Evolutionary conservation across 2,113 vertebrate genomes (phyloP).

Genomic region (Microcebus lehilahytsara): DNA sequence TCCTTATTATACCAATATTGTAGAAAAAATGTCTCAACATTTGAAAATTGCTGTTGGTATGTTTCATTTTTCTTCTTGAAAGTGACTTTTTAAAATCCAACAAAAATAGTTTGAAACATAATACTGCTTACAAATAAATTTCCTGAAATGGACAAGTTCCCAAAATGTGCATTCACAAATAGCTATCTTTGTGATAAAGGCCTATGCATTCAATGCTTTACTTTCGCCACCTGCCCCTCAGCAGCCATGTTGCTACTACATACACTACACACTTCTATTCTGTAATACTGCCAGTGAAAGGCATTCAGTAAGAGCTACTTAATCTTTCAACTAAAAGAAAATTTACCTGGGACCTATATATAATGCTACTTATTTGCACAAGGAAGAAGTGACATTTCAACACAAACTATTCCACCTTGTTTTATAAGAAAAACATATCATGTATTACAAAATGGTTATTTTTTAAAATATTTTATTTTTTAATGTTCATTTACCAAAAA

Average conservation of each 20-base stretch:
- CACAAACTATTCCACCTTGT: background rate
- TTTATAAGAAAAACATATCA: background rate
- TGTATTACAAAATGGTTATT: background rate
- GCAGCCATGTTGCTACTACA: background rate
- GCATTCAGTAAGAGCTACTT: background rate
- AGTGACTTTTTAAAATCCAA: background rate
- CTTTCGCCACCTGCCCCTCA: background rate
- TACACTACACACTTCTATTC: background rate
- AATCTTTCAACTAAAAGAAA: background rate
- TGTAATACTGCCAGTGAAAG: background rate
- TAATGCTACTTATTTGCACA: background rate
- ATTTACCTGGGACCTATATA: background rate
- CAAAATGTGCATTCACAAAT: background rate
- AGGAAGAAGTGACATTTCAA: background rate
- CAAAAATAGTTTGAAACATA: background rate
- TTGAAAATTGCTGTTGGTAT: background rate
- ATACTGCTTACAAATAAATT: background rate
- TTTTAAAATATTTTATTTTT: background rate
- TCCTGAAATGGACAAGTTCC: background rate
- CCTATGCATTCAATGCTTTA: background rate
- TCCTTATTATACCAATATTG: slow-evolving; percentile 37
- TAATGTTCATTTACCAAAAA: background rate
- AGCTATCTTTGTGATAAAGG: background rate
- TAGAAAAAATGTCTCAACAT: background rate
- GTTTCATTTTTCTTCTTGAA: background rate